phyloP scores from a whole-genome alignment of 2,113 vertebrate species.

The Rhineura floridana region DNA sequence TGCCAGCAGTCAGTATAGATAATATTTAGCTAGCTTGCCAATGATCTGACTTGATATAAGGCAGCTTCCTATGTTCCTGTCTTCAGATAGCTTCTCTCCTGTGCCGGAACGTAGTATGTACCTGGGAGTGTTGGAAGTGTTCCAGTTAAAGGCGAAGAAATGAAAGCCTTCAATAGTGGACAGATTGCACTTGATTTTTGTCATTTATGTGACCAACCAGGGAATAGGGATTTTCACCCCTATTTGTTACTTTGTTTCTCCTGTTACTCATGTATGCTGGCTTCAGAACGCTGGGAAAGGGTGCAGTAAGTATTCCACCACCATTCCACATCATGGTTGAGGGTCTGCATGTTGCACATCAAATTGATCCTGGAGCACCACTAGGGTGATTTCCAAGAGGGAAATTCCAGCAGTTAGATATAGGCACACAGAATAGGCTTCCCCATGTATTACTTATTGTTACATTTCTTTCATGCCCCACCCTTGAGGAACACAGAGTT shows the following conservation, averaged over 20 bases:
- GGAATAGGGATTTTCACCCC: too few species aligned
- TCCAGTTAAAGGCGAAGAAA: not conserved
- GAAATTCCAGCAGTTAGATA: not conserved
- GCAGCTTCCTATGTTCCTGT: too few species aligned
- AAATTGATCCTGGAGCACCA: not conserved
- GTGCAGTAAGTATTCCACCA: not conserved
- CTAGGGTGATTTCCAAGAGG: not conserved
- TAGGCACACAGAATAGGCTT: not conserved
- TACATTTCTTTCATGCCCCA: too few species aligned
- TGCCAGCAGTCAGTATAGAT: too few species aligned
- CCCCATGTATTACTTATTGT: too few species aligned
- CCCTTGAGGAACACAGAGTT: too few species aligned
- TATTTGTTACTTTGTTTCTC: too few species aligned
- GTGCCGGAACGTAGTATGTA: not conserved
- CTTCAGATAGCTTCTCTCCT: not conserved
- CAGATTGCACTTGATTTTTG: not conserved
- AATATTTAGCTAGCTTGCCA: too few species aligned
- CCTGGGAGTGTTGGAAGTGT: too few species aligned
- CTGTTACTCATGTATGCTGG: too few species aligned
- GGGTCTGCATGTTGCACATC: not conserved
- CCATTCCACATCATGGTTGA: not conserved
- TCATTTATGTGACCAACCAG: too few species aligned
- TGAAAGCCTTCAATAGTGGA: not conserved
- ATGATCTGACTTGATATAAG: too few species aligned
- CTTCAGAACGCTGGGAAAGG: not conserved